Evolutionary conservation across 1,140 invertebrate species (phyloP).

Genomic region (Leptinotarsa lineolata): DNA sequence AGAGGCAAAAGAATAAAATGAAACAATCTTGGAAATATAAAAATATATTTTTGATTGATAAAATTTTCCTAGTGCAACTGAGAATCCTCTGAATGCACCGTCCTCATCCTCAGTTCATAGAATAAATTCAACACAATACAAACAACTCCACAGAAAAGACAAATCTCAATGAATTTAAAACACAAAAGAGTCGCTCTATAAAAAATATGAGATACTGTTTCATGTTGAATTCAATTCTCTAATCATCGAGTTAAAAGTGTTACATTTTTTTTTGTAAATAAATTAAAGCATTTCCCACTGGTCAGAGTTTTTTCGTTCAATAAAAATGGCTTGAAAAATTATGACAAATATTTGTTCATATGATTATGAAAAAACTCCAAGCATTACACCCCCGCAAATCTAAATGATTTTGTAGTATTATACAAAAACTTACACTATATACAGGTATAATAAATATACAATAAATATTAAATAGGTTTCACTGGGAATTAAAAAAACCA

Average conservation of each 20-base stretch:
- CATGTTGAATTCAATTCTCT: no score
- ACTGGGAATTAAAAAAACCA: not conserved
- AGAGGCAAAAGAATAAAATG: no score
- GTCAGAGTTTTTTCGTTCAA: conserved; percentile 1
- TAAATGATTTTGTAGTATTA: not conserved
- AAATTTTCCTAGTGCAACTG: no score
- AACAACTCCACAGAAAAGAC: no score
- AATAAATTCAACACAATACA: no score
- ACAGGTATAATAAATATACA: not conserved
- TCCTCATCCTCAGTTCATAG: no score
- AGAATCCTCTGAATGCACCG: no score
- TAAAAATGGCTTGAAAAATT: not conserved
- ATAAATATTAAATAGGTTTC: conserved; percentile 6
- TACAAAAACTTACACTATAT: not conserved
- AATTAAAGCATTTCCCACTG: conserved; percentile 8
- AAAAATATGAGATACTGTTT: no score
- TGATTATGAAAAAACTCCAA: not conserved
- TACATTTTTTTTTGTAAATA: not conserved
- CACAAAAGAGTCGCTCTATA: no score
- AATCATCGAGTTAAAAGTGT: not conserved
- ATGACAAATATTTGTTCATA: not conserved
- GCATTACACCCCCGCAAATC: not conserved
- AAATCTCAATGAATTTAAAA: no score
- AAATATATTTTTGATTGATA: no score
- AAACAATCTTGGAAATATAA: no score